Conservation (phyloP, 2,797 vertebrate genomes). For the Coracias cyanogaster region DNA sequence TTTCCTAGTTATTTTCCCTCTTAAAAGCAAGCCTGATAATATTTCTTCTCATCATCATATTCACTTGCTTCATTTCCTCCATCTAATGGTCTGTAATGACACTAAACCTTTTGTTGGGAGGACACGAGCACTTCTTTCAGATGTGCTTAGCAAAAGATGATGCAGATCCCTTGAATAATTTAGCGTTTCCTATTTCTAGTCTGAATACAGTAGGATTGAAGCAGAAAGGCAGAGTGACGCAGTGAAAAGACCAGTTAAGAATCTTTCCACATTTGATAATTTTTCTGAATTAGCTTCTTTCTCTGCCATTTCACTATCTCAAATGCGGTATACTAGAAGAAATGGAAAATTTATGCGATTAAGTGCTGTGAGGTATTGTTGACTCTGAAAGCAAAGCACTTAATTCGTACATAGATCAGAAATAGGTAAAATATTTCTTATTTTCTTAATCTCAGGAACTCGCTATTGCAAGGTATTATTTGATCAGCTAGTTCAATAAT, state of each 20-base stretch:
- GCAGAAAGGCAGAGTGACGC: neutral
- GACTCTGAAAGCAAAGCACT: neutral
- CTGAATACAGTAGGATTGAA: neutral
- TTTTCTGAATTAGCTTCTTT: neutral
- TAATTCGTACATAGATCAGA: neutral
- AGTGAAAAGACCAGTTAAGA: neutral
- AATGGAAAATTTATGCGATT: neutral
- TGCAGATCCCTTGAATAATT: constrained; percentile 51
- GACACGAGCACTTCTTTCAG: neutral
- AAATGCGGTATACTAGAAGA: neutral
- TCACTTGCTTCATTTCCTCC: constrained; percentile 18
- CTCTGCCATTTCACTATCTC: neutral
- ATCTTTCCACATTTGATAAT: neutral
- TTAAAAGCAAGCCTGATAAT: neutral
- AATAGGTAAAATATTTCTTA: neutral
- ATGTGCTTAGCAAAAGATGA: constrained; percentile 25
- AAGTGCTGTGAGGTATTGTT: neutral
- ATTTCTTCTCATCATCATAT: neutral
- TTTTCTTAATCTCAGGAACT: neutral
- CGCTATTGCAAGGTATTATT: neutral
- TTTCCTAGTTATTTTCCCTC: neutral
- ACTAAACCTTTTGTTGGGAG: neutral
- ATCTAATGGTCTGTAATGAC: constrained; percentile 23
- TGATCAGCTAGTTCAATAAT: neutral
- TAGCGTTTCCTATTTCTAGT: constrained; percentile 41